Base-by-base conservation (phyloP, 2,888 invertebrate genomes). In the Heteromurus nitidus region DNA sequence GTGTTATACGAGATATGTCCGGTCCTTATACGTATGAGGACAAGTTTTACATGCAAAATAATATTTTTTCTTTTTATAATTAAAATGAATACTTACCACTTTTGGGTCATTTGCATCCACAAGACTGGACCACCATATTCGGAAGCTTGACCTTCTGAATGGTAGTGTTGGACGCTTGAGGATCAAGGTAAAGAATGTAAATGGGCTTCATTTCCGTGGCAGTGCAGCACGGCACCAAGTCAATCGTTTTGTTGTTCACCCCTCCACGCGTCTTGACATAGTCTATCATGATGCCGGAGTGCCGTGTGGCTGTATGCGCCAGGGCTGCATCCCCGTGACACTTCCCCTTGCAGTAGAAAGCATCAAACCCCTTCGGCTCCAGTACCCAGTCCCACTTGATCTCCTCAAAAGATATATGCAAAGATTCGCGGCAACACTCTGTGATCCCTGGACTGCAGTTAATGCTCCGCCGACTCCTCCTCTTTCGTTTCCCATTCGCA, bases 381-480 rank as follows among this genome's bases (percentile, higher is more conserved):
- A 96, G 92, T 81, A 96, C 95, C 96, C 96, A 96, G 86, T 93
- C 93, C 96, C 96, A 96, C 62, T 95, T 95, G 73, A 96, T 93
- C 53, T 95, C 95, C 82, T 92, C 92, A 88, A 96, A 96, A 84
- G 94, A 94, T 82, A 96, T 93, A 88, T 94, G 94, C 0, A 96
- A 91, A 47, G 93, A 93, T 88, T 96, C 95, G 16, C 95, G 90
- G 88, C 96, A 96, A 89, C 96, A 96, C 87, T 95, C 95, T 42
- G 92, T 93, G 84, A 93, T 90, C 2, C 92, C 92, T 30, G 93
- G 91, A 0, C 91, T 91, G 88, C 95, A 95, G 88, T 94, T 94
- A 11, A 94, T 89, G 28, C 93, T 92, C 1, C 94, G 89, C 50
- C 92, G 92, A 1, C 91, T 91, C 5, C 89, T 86, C 69, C 93